Base-by-base conservation (phyloP, 2,113 vertebrate species). In the Siniperca chuatsi region DNA sequence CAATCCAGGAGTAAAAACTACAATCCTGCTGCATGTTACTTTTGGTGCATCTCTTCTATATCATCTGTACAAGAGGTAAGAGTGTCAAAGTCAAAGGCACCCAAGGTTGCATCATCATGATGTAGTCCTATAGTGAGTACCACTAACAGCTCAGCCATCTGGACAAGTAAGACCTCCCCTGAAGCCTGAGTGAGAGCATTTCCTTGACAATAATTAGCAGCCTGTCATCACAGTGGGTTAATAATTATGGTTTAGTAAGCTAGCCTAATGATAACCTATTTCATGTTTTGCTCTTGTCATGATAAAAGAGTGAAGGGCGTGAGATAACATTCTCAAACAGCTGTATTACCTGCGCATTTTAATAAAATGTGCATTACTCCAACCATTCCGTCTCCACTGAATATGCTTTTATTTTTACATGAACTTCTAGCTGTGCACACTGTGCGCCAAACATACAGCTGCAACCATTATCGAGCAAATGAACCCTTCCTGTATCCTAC, bases 141-240 rank as follows among this genome's bases (percentile, higher is more conserved):
- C 58, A 20, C 40, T 72, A 54, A 84, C 73, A 77, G 81, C 54
- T 65, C 62, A 83, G 75, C 86, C 89, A 93, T 93, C 89, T 90
- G 87, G 84, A 84, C 68, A 44, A 73, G 60, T 77, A 55, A 81
- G 74, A 73, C 72, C 48, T 81, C 66, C 71, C 55, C 74, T 87
- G 61, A 83, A 81, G 82, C 83, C 70, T 65, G 65, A 61, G 42
- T 33, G 64, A 73, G 82, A 90, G 75, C 79, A 48, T 2, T 82
- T 67, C 55, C 52, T 68, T 72, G 52, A 67, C 84, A 82, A 82
- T 85, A 86, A 91, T 90, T 73, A 90, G 67, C 74, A 85, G 79
- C 3, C 61, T 79, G 78, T 82, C 64, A 84, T 86, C 81, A 84
- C 44, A 79, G 66, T 33, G 35, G 35, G 62, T 66, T 62, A 73